Percentiles rank a stretch among this genome's conserved stretches.
Conservation (phyloP, 2,797 vertebrate genomes). For the Pangasius djambal region DNA sequence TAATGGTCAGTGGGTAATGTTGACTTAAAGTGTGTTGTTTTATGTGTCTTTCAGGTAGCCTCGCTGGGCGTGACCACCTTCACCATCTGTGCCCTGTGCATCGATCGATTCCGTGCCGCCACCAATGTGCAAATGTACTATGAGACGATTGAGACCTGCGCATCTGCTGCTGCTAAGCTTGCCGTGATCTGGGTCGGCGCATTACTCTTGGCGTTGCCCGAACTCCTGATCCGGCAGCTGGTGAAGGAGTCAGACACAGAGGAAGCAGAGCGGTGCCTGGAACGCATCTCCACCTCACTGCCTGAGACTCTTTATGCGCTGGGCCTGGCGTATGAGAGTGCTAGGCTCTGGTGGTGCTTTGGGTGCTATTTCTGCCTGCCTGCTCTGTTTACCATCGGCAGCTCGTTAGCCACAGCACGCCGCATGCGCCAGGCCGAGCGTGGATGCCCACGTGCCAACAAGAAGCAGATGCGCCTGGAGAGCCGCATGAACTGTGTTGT, state of each 20-base stretch:
- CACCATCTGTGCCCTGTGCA: constrained; percentile 94
- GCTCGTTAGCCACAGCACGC: constrained; percentile 91
- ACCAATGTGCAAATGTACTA: constrained; percentile 99
- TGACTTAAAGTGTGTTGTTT: neutral
- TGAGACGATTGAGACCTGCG: constrained; percentile 98
- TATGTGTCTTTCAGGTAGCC: constrained; percentile 80
- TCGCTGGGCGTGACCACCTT: constrained; percentile 96
- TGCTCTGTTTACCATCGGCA: constrained; percentile 95
- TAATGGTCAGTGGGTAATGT: neutral
- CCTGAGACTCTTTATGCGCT: constrained; percentile 94
- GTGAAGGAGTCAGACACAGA: constrained; percentile 77
- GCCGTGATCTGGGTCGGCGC: constrained; percentile 98
- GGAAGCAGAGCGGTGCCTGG: constrained; percentile 83
- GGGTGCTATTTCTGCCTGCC: constrained; percentile 98
- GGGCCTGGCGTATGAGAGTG: constrained; percentile 92
- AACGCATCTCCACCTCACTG: constrained; percentile 89
- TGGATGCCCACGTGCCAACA: constrained; percentile 89
- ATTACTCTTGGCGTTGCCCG: constrained; percentile 89
- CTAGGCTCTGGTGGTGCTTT: constrained; percentile 98
- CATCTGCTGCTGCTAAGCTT: constrained; percentile 92
- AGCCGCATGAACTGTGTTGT: constrained; percentile 99
- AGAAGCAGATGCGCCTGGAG: constrained; percentile 94
- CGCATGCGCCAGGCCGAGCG: constrained; percentile 92
- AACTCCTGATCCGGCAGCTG: constrained; percentile 92
- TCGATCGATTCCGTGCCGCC: constrained; percentile 94